A percentile compares a stretch with the other conserved stretches of the same genome.
These are phyloP conservation scores for Sympetrum striolatum DNA, from an alignment of 2,888 invertebrate species.

Conservation along the genomic window DNA sequence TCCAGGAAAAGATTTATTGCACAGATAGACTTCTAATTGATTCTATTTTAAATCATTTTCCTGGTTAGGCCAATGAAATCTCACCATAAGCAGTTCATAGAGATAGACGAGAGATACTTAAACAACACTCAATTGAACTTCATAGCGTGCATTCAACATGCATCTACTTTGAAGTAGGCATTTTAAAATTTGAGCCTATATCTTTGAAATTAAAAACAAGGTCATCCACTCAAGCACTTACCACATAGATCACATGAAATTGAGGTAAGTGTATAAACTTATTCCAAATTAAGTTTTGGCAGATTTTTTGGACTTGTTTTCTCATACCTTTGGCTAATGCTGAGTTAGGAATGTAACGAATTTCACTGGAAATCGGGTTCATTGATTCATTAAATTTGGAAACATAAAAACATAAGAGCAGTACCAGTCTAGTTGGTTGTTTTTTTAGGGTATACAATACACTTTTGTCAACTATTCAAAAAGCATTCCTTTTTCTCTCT, in stretches of 20 bases:
- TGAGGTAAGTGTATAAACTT: not conserved
- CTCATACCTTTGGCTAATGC: not conserved
- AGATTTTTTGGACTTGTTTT: not conserved
- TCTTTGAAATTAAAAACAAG: not conserved
- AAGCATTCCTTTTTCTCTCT: not conserved
- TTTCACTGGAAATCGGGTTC: not conserved
- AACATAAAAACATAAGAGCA: not conserved
- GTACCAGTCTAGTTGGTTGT: not conserved
- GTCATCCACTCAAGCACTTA: not conserved
- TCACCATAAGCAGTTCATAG: not conserved
- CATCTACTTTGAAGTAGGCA: not conserved
- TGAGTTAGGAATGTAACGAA: not conserved
- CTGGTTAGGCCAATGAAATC: not conserved
- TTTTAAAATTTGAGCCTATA: not conserved
- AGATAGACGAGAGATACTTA: not conserved
- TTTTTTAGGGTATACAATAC: not conserved
- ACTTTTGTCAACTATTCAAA: not conserved
- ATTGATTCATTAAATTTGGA: not conserved
- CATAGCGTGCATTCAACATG: not conserved
- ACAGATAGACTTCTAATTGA: not conserved
- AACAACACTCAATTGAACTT: not conserved
- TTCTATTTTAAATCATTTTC: not conserved
- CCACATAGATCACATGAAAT: not conserved
- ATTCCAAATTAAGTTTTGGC: not conserved
- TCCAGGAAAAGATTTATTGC: not conserved